Base-by-base conservation (phyloP, 2,888 invertebrate genomes). In the Autographa gamma region DNA sequence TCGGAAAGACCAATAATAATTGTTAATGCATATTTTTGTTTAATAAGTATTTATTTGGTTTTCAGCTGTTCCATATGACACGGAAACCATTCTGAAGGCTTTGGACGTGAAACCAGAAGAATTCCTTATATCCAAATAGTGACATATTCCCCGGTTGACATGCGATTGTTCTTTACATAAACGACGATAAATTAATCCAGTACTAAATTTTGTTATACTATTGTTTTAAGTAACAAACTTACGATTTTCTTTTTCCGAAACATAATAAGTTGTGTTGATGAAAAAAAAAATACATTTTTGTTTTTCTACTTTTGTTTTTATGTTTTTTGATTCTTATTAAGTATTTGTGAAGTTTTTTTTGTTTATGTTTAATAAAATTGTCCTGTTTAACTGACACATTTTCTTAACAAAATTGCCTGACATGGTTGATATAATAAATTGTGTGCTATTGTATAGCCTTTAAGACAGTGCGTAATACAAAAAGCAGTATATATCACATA, bases 61-160 rank as follows among this genome's bases (percentile, higher is more conserved):
- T 90, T 13, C 90, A 94, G 94, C 87, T 62, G 69, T 93, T n/a
- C 94, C 94, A 0, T 89, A 87, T 68, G 91, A 92, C 25, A 88
- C 92, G 0, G 91, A 94, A 74, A 83, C 91, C 0, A 93, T 94
- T 74, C 74, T 94, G 74, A 90, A 88, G 59, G 93, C 93, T 1
- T 71, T 93, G 41, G 86, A 89, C 61, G 92, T 93, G 4, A 91
- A 92, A 62, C 74, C 81, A 7, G 87, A 85, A 66, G 93, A 94
- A 77, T 85, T 85, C 14, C 61, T 80, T 1, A 68, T 84, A 25
- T 52, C 58, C 8, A 59, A 64, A 61, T 77, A 69, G 8, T 14
- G 54, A 4, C 18, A 11, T 54, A 43, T 38, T 38, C 11, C 11
- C 9, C 0, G 8, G 8, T 38, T 38, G 34, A 38, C 11, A 11